A percentile compares a stretch with the other conserved stretches of the same genome.
Evolutionary conservation across 2,888 invertebrate genomes (phyloP).

Genomic region (Limnephilus auricula): DNA sequence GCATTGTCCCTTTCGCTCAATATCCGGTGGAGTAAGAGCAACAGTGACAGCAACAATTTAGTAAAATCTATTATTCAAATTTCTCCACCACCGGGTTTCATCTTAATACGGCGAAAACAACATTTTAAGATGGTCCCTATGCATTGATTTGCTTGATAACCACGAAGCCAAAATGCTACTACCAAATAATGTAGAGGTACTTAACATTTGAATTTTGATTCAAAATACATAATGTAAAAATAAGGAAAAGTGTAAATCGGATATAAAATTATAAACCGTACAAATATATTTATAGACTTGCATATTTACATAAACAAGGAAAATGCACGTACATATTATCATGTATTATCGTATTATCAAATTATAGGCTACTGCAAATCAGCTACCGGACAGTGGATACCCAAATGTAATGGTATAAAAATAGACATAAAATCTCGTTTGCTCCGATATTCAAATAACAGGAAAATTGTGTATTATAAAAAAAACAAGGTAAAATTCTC

Average conservation of each 20-base stretch:
- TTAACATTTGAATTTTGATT: not conserved
- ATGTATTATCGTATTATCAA: not conserved
- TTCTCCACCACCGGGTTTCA: too few relatives aligned
- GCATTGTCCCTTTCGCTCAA: too few relatives aligned
- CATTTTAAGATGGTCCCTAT: too few relatives aligned
- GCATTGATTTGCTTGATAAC: not conserved
- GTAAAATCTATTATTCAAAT: too few relatives aligned
- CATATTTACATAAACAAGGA: not conserved
- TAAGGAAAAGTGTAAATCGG: not conserved
- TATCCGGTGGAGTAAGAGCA: too few relatives aligned
- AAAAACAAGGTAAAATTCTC: not conserved
- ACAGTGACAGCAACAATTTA: too few relatives aligned
- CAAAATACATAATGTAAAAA: not conserved
- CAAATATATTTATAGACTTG: not conserved
- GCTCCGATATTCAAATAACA: not conserved
- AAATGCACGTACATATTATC: not conserved
- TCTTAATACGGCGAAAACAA: too few relatives aligned
- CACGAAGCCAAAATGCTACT: not conserved
- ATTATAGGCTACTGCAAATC: too few relatives aligned
- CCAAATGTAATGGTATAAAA: not conserved
- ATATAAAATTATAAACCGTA: not conserved
- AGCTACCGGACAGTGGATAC: too few relatives aligned
- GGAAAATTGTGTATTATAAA: not conserved
- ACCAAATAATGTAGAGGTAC: not conserved
- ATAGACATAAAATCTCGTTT: not conserved